These are phyloP conservation scores for Sarcophaga rosellei DNA, from an alignment of 2,888 invertebrate species.

Conservation along the genomic window DNA sequence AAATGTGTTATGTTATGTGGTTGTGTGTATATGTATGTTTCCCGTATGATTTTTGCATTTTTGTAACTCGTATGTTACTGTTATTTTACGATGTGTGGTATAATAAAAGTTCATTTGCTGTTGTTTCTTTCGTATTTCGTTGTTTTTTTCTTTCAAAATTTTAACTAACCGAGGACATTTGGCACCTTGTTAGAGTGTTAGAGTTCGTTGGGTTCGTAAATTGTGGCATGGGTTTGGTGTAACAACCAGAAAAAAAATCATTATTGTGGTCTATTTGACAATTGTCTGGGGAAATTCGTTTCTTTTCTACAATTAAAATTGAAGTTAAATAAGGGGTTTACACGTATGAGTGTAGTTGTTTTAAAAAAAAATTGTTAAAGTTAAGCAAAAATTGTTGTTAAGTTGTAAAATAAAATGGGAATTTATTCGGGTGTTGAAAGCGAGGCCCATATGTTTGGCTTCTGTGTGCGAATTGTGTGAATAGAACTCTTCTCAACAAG, in stretches of 20 bases:
- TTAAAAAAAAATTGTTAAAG: not conserved
- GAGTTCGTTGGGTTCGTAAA: slow-evolving; percentile 21
- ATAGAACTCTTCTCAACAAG: no score
- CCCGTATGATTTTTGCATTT: slow-evolving; percentile 40
- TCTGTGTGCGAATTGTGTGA: no score
- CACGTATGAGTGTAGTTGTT: not conserved
- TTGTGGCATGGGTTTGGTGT: slow-evolving; percentile 31
- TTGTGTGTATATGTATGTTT: slow-evolving; percentile 14
- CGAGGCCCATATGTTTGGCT: rapidly evolving
- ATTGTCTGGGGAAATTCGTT: slow-evolving; percentile 57
- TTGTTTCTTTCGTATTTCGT: not conserved
- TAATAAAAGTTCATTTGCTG: slow-evolving; percentile 59
- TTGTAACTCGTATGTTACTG: slow-evolving; percentile 53
- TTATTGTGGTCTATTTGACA: slow-evolving; percentile 62
- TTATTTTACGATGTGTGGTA: slow-evolving; percentile 66
- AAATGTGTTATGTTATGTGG: not conserved
- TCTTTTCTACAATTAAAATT: slow-evolving; percentile 47
- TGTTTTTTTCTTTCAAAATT: slow-evolving; percentile 19
- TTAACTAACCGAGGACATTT: slow-evolving; percentile 67
- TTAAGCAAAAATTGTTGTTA: not conserved
- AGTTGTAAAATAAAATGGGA: not conserved
- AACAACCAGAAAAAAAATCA: slow-evolving; percentile 30
- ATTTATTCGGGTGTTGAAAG: no score
- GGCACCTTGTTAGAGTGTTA: slow-evolving; percentile 60
- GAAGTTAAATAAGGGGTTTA: slow-evolving; percentile 19